A percentile compares a stretch with the other conserved stretches of the same genome.
Evolutionary conservation across 2,113 vertebrate species (phyloP).

Genomic region (Piaya cayana): DNA sequence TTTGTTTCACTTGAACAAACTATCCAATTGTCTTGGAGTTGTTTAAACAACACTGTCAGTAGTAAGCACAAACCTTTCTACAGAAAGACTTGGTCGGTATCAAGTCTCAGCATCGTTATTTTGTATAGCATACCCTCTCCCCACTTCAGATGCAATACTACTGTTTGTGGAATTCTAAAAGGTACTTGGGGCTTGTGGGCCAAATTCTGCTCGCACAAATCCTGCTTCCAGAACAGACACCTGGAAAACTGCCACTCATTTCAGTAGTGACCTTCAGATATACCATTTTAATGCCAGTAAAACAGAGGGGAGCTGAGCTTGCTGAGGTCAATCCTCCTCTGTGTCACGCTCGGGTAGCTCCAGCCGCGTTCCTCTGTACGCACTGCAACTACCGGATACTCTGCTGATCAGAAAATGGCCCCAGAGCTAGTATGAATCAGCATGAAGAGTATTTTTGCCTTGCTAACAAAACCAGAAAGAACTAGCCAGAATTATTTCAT

Average conservation of each 20-base stretch:
- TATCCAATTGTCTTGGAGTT: constrained; percentile 32
- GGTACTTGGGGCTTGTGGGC: constrained; percentile 10
- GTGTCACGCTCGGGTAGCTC: background rate
- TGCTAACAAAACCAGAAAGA: constrained; percentile 40
- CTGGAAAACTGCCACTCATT: background rate
- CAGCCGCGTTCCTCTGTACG: background rate
- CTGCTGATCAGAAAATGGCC: constrained; percentile 52
- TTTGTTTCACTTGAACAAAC: constrained; percentile 66
- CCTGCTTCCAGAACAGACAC: background rate
- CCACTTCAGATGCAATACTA: background rate
- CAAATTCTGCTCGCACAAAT: constrained; percentile 38
- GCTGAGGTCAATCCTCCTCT: background rate
- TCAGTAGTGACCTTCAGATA: background rate
- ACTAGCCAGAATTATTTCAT: background rate
- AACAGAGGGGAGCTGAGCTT: background rate
- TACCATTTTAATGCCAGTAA: background rate
- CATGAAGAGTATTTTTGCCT: constrained; percentile 12
- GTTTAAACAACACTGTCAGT: constrained; percentile 13
- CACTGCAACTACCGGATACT: background rate
- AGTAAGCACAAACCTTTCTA: constrained; percentile 40
- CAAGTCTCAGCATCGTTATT: background rate
- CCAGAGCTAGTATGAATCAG: background rate
- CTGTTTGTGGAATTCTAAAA: background rate
- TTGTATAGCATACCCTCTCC: background rate
- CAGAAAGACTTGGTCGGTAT: background rate